Conservation (phyloP, 2,797 vertebrate genomes). For the Tokudaia tokunoshimensis region DNA sequence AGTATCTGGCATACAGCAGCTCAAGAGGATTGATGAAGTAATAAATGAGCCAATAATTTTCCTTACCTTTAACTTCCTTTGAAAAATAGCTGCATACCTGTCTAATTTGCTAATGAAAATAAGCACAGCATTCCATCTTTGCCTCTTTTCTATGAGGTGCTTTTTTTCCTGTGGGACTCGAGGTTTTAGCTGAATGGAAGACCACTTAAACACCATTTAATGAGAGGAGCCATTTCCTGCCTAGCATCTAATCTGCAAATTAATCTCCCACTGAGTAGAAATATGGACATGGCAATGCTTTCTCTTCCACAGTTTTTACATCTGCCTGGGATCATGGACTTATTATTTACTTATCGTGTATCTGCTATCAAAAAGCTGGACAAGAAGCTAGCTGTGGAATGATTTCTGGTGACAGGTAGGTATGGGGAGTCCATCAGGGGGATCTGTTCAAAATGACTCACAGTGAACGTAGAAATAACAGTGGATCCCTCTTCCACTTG, state of each 20-base stretch:
- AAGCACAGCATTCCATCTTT: constrained; percentile 22
- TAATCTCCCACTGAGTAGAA: constrained; percentile 70
- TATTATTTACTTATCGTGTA: constrained; percentile 61
- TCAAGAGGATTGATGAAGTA: constrained; percentile 25
- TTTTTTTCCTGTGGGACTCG: constrained; percentile 49
- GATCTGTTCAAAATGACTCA: neutral
- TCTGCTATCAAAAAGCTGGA: constrained; percentile 33
- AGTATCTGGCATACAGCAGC: neutral
- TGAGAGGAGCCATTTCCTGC: constrained; percentile 66
- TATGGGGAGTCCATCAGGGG: neutral
- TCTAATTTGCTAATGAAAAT: constrained; percentile 39
- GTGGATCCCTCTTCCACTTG: neutral
- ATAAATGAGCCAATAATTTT: neutral
- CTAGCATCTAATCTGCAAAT: constrained; percentile 71
- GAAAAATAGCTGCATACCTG: neutral
- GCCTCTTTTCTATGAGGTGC: neutral
- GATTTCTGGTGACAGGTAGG: constrained; percentile 8
- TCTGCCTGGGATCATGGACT: constrained; percentile 42
- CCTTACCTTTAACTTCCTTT: neutral
- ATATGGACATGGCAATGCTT: constrained; percentile 38
- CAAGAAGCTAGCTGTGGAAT: constrained; percentile 26
- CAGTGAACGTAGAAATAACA: neutral
- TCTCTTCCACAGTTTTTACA: constrained; percentile 46
- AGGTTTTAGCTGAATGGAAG: constrained; percentile 64
- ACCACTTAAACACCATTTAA: constrained; percentile 66